Base-by-base conservation (phyloP, 2,797 vertebrate species). In the Salarias fasciatus region DNA sequence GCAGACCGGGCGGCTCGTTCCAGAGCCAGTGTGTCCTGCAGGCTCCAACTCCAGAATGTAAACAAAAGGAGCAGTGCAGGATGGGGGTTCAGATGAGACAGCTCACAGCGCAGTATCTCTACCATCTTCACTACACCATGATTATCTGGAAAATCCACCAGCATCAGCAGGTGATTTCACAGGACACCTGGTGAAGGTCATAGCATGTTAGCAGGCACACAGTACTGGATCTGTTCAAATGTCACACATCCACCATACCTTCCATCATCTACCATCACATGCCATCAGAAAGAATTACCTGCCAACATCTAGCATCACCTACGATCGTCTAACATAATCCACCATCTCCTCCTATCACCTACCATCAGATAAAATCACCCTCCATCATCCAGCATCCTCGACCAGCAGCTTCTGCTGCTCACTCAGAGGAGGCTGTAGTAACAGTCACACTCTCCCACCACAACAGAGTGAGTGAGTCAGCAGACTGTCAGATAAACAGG, bases 181-280 rank as follows among this genome's bases (percentile, higher is more conserved):
- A 72, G 81, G 85, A 81, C 81, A 57, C 67, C 38, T 10, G 50
- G 53, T 85, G 83, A 91, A 91, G 88, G 88, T 89, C 82, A 75
- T 5, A 59, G 75, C 72, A 68, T n/a, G 56, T 62, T 50, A 61
- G n/a, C n/a, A n/a, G n/a, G n/a, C n/a, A n/a, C n/a, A n/a, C n/a
- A n/a, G n/a, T n/a, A n/a, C n/a, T n/a, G n/a, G n/a, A n/a, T n/a
- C n/a, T n/a, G n/a, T n/a, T n/a, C n/a, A n/a, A n/a, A n/a, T n/a
- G n/a, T n/a, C n/a, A n/a, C n/a, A n/a, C n/a, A n/a, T n/a, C n/a
- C n/a, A n/a, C n/a, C n/a, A n/a, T n/a, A n/a, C n/a, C n/a, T n/a
- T n/a, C n/a, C n/a, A n/a, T n/a, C n/a, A n/a, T n/a, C n/a, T n/a
- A n/a, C n/a, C n/a, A n/a, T n/a, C n/a, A n/a, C n/a, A n/a, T n/a